phyloP scores from a whole-genome alignment of 2,113 vertebrate species.

The Stigmatopora nigra region DNA sequence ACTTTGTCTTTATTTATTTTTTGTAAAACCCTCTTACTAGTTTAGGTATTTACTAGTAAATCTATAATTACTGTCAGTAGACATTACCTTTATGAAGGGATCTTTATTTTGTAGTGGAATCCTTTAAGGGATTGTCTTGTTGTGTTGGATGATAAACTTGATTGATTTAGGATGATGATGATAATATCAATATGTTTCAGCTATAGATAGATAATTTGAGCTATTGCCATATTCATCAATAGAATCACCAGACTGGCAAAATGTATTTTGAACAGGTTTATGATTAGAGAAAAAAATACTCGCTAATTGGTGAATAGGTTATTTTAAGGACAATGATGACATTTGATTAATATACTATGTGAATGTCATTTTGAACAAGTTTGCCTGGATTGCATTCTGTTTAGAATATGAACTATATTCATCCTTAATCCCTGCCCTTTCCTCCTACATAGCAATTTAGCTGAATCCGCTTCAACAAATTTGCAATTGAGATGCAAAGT shows the following conservation, averaged over 20 bases:
- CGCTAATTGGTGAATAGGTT: not conserved
- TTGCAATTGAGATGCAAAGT: constrained; percentile 54
- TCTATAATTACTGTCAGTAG: not conserved
- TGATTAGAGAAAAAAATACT: not conserved
- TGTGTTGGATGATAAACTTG: not conserved
- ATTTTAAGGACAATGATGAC: not conserved
- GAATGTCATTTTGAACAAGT: too few relatives aligned
- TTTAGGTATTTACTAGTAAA: not conserved
- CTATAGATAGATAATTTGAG: too few relatives aligned
- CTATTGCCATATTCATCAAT: not conserved
- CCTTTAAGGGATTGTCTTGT: not conserved
- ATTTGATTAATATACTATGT: constrained; percentile 18
- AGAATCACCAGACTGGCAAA: not conserved
- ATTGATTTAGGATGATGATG: not conserved
- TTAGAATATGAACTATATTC: constrained; percentile 14
- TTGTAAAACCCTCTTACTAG: not conserved
- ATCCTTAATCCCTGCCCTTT: not conserved
- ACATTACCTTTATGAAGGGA: not conserved
- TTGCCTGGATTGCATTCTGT: constrained; percentile 20
- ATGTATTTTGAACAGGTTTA: too few relatives aligned
- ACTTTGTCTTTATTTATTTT: too few relatives aligned
- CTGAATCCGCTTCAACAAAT: not conserved
- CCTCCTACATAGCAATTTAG: constrained; percentile 57
- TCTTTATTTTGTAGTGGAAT: not conserved
- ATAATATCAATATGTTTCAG: not conserved